A percentile compares a stretch with the other conserved stretches of the same genome.
These are phyloP conservation scores for Catocala sponsa DNA, from an alignment of 2,888 invertebrate genomes.

Conservation along the genomic window DNA sequence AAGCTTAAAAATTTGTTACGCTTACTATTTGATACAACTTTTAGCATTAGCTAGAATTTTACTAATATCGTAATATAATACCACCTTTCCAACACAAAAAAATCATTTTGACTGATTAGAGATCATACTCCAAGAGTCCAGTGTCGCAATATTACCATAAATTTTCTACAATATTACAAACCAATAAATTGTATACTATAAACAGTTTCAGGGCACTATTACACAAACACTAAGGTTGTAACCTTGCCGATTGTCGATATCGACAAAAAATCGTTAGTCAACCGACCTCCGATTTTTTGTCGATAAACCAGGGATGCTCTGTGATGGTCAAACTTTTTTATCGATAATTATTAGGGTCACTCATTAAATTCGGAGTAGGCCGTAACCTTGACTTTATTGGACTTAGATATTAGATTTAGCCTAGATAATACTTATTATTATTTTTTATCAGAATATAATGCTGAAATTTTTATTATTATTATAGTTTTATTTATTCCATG, in stretches of 20 bases:
- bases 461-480: constrained; percentile 6
- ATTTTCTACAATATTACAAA: not conserved
- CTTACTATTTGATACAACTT: too few relatives aligned
- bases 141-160: not conserved
- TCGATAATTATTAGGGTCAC: constrained; percentile 48
- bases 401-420: constrained; percentile 15
- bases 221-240: constrained; percentile 50
- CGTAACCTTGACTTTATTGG: constrained; percentile 45
- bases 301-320: constrained; percentile 51
- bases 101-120: too few relatives aligned
- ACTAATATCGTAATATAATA: too few relatives aligned
- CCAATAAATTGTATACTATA: constrained; percentile 10
- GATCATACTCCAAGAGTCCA: too few relatives aligned
- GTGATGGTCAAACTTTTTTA: constrained; percentile 50
- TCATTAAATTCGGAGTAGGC: constrained; percentile 45
- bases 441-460: not conserved
- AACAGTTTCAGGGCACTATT: constrained; percentile 43
- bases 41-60: too few relatives aligned
- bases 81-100: too few relatives aligned
- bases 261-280: constrained; percentile 50
- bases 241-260: constrained; percentile 41
- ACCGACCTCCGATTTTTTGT: constrained; percentile 51
- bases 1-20: too few relatives aligned
- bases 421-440: constrained; percentile 13
- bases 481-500: too few relatives aligned